Evolutionary conservation across 1,140 invertebrate species (phyloP).

Genomic region (Dermatophagoides farinae): DNA sequence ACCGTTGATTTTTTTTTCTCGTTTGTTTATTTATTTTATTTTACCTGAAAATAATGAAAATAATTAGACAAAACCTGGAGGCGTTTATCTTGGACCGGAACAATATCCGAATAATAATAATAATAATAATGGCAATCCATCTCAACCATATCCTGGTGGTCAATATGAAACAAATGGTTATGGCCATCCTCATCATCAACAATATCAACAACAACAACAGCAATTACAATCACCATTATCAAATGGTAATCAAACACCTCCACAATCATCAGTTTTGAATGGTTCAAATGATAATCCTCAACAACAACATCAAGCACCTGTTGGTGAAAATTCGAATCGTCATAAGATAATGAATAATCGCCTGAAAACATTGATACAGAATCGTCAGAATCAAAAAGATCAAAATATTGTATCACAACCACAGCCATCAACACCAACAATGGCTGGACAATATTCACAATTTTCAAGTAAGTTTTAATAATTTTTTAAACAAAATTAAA

Average conservation of each 20-base stretch:
- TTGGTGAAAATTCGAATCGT: slow-evolving; percentile 8
- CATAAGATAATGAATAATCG: slow-evolving; percentile 21
- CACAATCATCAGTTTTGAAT: neutral
- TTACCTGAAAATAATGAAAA: no score
- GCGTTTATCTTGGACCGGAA: no score
- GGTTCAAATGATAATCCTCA: neutral
- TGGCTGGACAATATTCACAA: slow-evolving; percentile 8
- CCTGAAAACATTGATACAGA: slow-evolving; percentile 21
- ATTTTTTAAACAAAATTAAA: neutral
- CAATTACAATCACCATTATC: neutral
- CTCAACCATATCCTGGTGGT: no score
- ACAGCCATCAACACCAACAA: neutral
- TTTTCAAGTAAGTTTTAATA: neutral
- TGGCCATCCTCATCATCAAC: neutral
- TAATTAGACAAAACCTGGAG: no score
- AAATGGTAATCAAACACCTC: neutral
- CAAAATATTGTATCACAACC: neutral
- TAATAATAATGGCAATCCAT: no score
- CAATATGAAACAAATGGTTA: no score
- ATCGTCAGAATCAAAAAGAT: slow-evolving; percentile 20
- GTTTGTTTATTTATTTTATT: no score
- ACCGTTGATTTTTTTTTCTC: no score
- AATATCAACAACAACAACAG: neutral
- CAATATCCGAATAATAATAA: no score
- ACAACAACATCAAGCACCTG: neutral